phyloP scores from a whole-genome alignment of 30 jellyfish, hydroid and myxozoan species.

The Haliclystus octoradiatus region DNA sequence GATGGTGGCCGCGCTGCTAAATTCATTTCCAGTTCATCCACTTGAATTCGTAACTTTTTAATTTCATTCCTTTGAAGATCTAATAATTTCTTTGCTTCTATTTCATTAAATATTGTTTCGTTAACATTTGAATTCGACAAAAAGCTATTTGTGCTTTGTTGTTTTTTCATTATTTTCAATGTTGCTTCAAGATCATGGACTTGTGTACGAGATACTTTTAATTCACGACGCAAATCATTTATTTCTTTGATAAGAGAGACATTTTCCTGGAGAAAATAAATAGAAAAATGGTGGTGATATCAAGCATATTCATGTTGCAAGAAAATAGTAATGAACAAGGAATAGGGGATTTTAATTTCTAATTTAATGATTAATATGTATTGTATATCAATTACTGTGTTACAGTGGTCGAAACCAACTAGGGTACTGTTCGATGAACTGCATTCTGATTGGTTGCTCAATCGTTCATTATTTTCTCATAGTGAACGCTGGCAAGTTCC shows the following conservation, averaged over 20 bases:
- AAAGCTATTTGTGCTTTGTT: conserved; percentile 11
- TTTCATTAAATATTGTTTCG: conserved; percentile 29
- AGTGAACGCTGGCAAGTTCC: no score
- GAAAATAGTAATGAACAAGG: no score
- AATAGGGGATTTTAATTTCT: background rate
- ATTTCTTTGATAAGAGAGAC: conserved; percentile 82
- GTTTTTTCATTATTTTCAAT: conserved; percentile 57
- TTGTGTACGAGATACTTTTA: conserved; percentile 80
- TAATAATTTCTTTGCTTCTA: conserved; percentile 63
- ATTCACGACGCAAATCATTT: conserved; percentile 86
- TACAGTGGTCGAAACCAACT: no score
- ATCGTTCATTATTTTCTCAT: no score
- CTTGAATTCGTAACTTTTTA: conserved; percentile 57
- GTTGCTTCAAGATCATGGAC: conserved; percentile 86
- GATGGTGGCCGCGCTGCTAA: conserved; percentile 91
- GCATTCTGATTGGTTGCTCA: no score
- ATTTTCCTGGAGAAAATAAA: conserved; percentile 61
- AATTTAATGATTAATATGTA: no score
- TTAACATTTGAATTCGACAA: conserved; percentile 23
- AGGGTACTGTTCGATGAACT: no score
- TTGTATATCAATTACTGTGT: no score
- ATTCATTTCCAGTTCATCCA: conserved; percentile 71
- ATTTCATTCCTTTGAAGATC: conserved; percentile 88
- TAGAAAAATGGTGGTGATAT: no score
- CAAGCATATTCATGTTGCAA: no score